These are phyloP conservation scores for Notamacropus eugenii DNA, from an alignment of 2,797 vertebrate species.

Conservation along the genomic window DNA sequence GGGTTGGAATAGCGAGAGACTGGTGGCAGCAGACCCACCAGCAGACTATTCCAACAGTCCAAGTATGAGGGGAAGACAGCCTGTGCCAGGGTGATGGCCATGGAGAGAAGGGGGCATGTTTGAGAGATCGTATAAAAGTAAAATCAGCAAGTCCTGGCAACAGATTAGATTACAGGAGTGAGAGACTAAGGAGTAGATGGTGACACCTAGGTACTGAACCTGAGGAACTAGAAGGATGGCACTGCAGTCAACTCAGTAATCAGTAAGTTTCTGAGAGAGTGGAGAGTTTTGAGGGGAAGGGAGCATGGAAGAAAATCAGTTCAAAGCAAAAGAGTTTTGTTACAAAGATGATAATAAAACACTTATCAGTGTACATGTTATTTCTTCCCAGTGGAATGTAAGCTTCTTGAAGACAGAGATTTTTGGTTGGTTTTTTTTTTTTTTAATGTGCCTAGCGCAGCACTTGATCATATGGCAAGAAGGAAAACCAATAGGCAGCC, in stretches of 20 bases:
- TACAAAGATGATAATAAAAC: background rate
- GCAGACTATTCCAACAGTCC: background rate
- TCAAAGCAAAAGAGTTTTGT: background rate
- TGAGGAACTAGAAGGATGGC: background rate
- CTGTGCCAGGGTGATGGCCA: background rate
- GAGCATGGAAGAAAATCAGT: background rate
- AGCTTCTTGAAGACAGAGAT: background rate
- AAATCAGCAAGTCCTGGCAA: background rate
- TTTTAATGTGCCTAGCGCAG: background rate
- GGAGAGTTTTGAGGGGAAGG: background rate
- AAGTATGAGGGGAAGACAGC: background rate
- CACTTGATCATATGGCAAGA: background rate
- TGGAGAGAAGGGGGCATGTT: background rate
- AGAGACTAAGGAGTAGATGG: background rate
- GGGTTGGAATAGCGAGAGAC: background rate
- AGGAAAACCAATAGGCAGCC: background rate
- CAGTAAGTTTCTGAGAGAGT: background rate
- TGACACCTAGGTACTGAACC: background rate
- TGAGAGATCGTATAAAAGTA: background rate
- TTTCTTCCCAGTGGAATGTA: background rate
- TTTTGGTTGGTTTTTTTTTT: background rate
- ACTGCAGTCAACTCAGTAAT: background rate
- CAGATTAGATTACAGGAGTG: background rate
- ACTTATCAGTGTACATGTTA: background rate
- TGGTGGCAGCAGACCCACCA: background rate